A percentile compares a stretch with the other conserved stretches of the same genome.
phyloP scores from a whole-genome alignment of 2,888 invertebrate species.

The Plebejus argus region DNA sequence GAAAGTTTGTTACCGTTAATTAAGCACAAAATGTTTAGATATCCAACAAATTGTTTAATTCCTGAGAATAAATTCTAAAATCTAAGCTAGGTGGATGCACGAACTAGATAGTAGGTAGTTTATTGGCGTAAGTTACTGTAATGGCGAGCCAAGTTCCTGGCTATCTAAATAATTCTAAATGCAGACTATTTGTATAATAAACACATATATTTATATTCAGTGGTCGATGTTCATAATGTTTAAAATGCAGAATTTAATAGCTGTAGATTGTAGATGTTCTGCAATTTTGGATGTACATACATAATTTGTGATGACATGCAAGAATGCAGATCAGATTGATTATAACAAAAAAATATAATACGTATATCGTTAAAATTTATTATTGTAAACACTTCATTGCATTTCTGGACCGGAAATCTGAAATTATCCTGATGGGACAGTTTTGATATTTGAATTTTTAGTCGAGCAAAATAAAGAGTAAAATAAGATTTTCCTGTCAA shows the following conservation, averaged over 20 bases:
- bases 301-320: too few relatives aligned
- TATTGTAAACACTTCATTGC: too few relatives aligned
- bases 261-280: not conserved
- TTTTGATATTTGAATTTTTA: too few relatives aligned
- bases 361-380: too few relatives aligned
- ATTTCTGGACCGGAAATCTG: too few relatives aligned
- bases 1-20: not conserved
- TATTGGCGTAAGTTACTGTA: slow-evolving; percentile 9
- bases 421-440: too few relatives aligned
- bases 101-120: slow-evolving; percentile 54
- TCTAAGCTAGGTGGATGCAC: slow-evolving; percentile 54
- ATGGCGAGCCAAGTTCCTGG: not conserved
- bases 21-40: not conserved
- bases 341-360: too few relatives aligned
- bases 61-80: slow-evolving; percentile 7
- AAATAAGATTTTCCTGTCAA: too few relatives aligned
- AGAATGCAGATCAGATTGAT: too few relatives aligned
- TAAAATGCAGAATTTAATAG: not conserved
- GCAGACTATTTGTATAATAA: slow-evolving; percentile 4
- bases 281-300: not conserved
- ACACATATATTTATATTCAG: slow-evolving; percentile 8
- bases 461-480: too few relatives aligned
- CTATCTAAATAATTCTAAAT: slow-evolving; percentile 10
- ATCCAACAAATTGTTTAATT: slow-evolving; percentile 19
- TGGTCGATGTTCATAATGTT: not conserved